A percentile compares a stretch with the other conserved stretches of the same genome.
Conservation (phyloP, 2,113 vertebrate genomes). For the Oryzias curvinotus region DNA sequence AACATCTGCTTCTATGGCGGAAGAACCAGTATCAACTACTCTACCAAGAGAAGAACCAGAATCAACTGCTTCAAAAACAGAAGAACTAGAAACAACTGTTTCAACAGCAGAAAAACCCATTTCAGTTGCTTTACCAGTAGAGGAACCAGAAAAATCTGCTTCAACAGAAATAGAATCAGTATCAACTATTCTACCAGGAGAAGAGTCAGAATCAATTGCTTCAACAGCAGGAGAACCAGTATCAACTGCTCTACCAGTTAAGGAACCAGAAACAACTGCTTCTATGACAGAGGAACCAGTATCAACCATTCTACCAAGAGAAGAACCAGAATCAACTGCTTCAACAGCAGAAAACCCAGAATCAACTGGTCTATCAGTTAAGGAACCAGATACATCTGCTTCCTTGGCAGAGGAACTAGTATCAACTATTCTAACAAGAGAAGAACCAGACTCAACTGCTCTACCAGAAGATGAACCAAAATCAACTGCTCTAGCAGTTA, state of each 20-base stretch:
- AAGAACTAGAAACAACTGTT: neutral
- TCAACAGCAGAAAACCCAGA: neutral
- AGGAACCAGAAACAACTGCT: neutral
- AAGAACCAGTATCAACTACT: neutral
- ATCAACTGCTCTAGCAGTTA: neutral
- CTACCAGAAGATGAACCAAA: accelerated
- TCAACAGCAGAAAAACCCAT: neutral
- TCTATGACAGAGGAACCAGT: neutral
- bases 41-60: neutral
- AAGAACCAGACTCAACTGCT: neutral
- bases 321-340: neutral
- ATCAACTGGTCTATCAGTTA: accelerated
- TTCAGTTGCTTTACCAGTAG: accelerated
- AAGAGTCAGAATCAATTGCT: neutral
- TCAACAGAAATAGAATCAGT: too few relatives aligned
- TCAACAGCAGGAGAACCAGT: neutral
- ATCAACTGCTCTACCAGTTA: too few relatives aligned
- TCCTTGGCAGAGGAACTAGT: too few relatives aligned
- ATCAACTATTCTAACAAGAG: too few relatives aligned
- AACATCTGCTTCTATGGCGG: too few relatives aligned
- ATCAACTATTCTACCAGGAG: too few relatives aligned
- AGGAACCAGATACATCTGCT: neutral
- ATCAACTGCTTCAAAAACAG: neutral
- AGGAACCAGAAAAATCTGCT: neutral
- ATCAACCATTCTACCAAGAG: accelerated